phyloP scores from a whole-genome alignment of 2,888 invertebrate species.

The Amblyjoppa proteus region DNA sequence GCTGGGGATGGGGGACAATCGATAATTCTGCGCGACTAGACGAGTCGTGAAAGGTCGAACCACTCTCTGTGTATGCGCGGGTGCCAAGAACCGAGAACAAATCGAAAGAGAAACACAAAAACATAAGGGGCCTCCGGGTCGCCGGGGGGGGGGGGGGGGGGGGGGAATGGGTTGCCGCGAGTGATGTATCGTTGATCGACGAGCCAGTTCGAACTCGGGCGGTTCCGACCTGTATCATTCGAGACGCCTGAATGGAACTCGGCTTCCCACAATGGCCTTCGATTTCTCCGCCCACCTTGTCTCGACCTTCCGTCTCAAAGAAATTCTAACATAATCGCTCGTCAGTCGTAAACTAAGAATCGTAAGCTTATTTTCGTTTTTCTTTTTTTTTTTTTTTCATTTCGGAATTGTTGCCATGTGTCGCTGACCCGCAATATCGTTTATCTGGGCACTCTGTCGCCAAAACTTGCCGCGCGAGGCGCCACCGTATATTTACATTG shows the following conservation, averaged over 20 bases:
- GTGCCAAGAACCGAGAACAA: conserved; percentile 32
- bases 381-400: conserved; percentile 13
- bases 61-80: conserved; percentile 27
- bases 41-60: conserved; percentile 62
- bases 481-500: not conserved
- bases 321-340: conserved; percentile 62
- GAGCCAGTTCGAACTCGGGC: conserved; percentile 56
- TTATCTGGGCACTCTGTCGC: not conserved
- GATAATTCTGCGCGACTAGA: conserved; percentile 62
- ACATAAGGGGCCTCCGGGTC: not conserved
- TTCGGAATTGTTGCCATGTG: not conserved
- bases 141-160: conserved; percentile 32
- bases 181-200: conserved; percentile 65
- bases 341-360: conserved; percentile 52
- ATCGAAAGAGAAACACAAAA: conserved; percentile 24
- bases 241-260: conserved; percentile 55
- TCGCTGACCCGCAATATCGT: not conserved
- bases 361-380: conserved; percentile 15
- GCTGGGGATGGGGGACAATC: conserved; percentile 55
- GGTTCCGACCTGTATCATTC: conserved; percentile 45
- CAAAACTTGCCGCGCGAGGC: not conserved
- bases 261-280: conserved; percentile 57
- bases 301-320: conserved; percentile 53
- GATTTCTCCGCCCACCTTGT: conserved; percentile 59
- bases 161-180: conserved; percentile 32